Evolutionary conservation across 2,797 vertebrate species (phyloP), one percentile per base, ranked within the genome.

Genomic region (Manis javanica): DNA sequence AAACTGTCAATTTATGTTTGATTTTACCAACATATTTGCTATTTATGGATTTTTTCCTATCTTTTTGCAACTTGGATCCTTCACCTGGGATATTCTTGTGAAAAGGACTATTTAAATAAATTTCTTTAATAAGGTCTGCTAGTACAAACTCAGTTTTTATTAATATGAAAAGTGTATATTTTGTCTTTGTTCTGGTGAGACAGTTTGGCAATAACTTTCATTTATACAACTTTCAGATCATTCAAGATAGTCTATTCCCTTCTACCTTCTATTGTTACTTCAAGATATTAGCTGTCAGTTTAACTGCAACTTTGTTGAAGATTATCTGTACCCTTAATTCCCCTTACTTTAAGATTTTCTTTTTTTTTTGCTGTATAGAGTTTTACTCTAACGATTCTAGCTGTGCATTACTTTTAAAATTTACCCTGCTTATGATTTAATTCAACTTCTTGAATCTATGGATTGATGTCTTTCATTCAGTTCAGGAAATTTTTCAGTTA

Each of bases 1-100:
- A 68, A 49, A 51, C n/a, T 85, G 37, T 42, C 64, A 90, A 71
- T 69, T 63, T 75, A 31, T 37, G 39, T 9, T 95, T 53, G 59
- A 77, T 84, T 93, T 77, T 93, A 83, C 8, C 29, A 68, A 82
- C 16, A 46, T 90, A 42, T n/a, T 87, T 83, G n/a, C 4, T 90
- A 15, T 42, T 63, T 46, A 61, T 55, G 15, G 63, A 9, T 46
- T 8, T 37, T 77, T 78, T 90, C 53, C 5, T 37, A 18, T 55
- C 18, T 81, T 94, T 39, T 85, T 53, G 14, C 1, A 78, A 59
- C 18, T 2, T 16, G 26, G 7, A 74, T 85, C 10, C 79, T 89
- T 79, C 24, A 51, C 51, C 5, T 84, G 11, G 6, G 4, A 68
- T 59, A 87, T 84, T 87, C 21, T 75, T 68, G 3, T 49, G 37